These are phyloP conservation scores for Drosophila guanche DNA, from an alignment of 1,140 invertebrate genomes.

Conservation along the genomic window DNA sequence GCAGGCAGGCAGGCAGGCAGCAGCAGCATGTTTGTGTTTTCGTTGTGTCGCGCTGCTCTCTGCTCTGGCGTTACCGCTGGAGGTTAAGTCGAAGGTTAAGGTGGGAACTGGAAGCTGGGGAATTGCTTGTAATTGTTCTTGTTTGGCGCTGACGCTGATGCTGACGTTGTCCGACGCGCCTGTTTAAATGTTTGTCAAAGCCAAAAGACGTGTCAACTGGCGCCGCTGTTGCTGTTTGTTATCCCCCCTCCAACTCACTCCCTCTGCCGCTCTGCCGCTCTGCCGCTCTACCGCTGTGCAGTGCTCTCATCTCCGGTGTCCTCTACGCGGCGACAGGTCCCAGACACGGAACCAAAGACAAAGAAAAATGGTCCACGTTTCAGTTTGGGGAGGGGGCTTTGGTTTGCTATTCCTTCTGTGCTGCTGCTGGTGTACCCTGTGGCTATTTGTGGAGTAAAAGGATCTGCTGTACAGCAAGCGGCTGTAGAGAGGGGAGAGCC, in stretches of 20 bases:
- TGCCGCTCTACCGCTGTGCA: not conserved
- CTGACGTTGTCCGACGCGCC: slow-evolving; percentile 35
- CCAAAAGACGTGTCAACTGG: slow-evolving; percentile 70
- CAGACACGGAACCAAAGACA: slow-evolving; percentile 31
- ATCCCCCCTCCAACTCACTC: not conserved
- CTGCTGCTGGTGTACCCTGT: slow-evolving; percentile 12
- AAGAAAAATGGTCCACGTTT: slow-evolving; percentile 78
- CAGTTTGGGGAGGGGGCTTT: slow-evolving; percentile 31
- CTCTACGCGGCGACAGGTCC: slow-evolving; percentile 29
- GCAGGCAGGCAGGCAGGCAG: slow-evolving; percentile 8
- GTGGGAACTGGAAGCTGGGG: slow-evolving; percentile 27
- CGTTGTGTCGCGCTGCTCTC: slow-evolving; percentile 1
- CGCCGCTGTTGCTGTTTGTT: slow-evolving; percentile 42
- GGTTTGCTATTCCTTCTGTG: slow-evolving; percentile 35
- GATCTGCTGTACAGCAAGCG: no score
- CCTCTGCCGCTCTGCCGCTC: no score
- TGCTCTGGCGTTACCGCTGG: slow-evolving; percentile 2
- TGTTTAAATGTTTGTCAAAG: slow-evolving; percentile 74
- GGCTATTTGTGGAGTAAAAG: no score
- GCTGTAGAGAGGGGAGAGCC: no score
- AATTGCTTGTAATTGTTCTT: slow-evolving; percentile 73
- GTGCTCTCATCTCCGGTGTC: not conserved
- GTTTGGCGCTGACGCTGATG: slow-evolving; percentile 6
- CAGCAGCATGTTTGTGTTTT: slow-evolving; percentile 2
- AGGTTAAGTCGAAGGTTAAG: slow-evolving; percentile 38